Evolutionary conservation across 1,140 invertebrate species (phyloP).

Genomic region (Nephila pilipes): DNA sequence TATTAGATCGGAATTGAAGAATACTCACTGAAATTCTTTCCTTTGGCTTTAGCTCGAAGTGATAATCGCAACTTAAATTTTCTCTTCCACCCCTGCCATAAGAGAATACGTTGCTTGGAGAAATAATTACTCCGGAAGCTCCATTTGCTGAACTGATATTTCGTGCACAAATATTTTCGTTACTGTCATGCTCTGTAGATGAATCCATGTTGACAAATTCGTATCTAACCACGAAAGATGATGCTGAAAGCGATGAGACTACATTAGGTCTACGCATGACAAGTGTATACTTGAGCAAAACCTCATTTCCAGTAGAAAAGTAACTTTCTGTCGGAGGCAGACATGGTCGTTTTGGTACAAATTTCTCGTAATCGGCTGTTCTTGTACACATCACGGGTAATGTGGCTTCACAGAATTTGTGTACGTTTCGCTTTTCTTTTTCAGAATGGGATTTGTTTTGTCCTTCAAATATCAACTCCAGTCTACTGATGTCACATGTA

Average conservation of each 20-base stretch:
- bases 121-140: slow-evolving; percentile 46
- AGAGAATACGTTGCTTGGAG: slow-evolving; percentile 78
- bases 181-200: slow-evolving; percentile 44
- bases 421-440: neutral
- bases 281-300: slow-evolving; percentile 74
- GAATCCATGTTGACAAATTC: slow-evolving; percentile 78
- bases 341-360: slow-evolving; percentile 77
- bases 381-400: slow-evolving; percentile 78
- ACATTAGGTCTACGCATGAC: slow-evolving; percentile 72
- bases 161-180: slow-evolving; percentile 41
- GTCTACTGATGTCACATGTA: slow-evolving; percentile 76
- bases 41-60: slow-evolving; percentile 66
- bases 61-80: slow-evolving; percentile 77
- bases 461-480: slow-evolving; percentile 73
- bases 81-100: slow-evolving; percentile 78
- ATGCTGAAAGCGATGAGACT: slow-evolving; percentile 55
- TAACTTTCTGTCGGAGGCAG: slow-evolving; percentile 78
- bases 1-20: slow-evolving; percentile 55
- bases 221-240: slow-evolving; percentile 77
- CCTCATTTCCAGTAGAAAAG: slow-evolving; percentile 75
- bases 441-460: neutral
- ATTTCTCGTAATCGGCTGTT: slow-evolving; percentile 72
- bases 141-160: neutral
- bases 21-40: slow-evolving; percentile 74
- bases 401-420: slow-evolving; percentile 78